phyloP scores from a whole-genome alignment of 1,140 invertebrate genomes.

The Philotrypesis tridentata region DNA sequence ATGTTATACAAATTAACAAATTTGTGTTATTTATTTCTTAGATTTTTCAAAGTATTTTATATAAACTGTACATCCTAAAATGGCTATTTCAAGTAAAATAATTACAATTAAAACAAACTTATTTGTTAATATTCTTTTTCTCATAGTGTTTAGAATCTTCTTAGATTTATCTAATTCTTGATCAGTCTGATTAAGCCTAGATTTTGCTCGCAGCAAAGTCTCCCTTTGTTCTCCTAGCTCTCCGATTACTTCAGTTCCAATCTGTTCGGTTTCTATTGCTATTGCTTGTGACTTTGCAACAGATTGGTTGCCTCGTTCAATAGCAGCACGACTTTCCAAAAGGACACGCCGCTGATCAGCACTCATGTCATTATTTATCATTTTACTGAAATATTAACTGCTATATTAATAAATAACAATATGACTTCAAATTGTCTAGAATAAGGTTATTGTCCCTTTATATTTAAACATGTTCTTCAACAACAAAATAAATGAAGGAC shows the following conservation, averaged over 20 bases:
- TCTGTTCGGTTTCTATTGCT: conserved; percentile 85
- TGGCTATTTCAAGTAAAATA: conserved; percentile 78
- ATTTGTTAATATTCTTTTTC: conserved; percentile 78
- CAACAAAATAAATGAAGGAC: neutral
- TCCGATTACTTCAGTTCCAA: conserved; percentile 84
- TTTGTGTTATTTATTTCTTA: conserved; percentile 46
- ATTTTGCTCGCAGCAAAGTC: conserved; percentile 76
- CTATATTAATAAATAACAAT: neutral
- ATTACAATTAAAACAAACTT: conserved; percentile 81
- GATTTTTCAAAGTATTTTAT: conserved; percentile 73
- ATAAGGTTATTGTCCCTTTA: neutral
- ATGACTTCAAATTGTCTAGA: neutral
- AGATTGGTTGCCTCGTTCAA: conserved; percentile 80
- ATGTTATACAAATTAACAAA: conserved; percentile 30
- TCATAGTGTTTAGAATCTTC: conserved; percentile 78
- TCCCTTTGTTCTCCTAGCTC: conserved; percentile 80
- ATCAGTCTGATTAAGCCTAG: conserved; percentile 78
- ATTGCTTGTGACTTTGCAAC: conserved; percentile 82
- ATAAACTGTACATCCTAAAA: conserved; percentile 77
- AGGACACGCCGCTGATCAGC: conserved; percentile 74
- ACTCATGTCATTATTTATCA: conserved; percentile 73
- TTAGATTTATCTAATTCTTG: conserved; percentile 76
- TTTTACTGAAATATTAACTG: conserved; percentile 43
- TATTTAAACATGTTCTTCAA: neutral
- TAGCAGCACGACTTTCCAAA: conserved; percentile 75